These are phyloP conservation scores for Arothron firmamentum DNA, from an alignment of 2,113 vertebrate genomes.

Conservation along the genomic window DNA sequence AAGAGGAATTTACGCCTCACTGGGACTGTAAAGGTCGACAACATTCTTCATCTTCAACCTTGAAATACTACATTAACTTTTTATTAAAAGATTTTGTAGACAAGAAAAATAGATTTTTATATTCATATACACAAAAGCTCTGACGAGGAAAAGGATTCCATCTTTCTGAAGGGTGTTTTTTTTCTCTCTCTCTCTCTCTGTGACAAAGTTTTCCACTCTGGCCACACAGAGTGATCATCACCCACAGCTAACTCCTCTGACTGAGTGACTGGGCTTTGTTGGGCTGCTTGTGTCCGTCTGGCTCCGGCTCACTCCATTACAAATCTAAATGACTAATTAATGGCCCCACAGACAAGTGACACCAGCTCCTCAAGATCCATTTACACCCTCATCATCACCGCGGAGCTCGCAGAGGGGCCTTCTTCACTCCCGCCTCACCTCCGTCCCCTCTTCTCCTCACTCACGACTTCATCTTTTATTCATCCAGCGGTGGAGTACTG, in stretches of 20 bases:
- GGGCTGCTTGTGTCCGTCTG: slow-evolving; percentile 50
- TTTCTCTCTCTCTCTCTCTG: not conserved
- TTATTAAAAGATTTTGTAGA: not conserved
- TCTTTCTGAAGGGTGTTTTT: not conserved
- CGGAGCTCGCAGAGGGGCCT: slow-evolving; percentile 25
- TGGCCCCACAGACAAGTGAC: slow-evolving; percentile 64
- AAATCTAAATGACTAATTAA: slow-evolving; percentile 74
- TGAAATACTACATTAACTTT: slow-evolving; percentile 32
- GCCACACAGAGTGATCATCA: slow-evolving; percentile 36
- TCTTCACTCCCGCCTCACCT: slow-evolving; percentile 38
- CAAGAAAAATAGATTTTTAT: slow-evolving; percentile 1
- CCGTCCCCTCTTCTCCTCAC: slow-evolving; percentile 22
- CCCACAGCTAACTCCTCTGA: slow-evolving; percentile 42
- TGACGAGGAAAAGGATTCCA: not conserved
- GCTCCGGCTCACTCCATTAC: slow-evolving; percentile 64
- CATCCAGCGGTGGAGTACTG: slow-evolving; percentile 50
- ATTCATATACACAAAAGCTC: slow-evolving; percentile 1
- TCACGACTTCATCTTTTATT: slow-evolving; percentile 64
- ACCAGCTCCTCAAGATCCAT: slow-evolving; percentile 62
- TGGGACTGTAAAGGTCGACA: not conserved
- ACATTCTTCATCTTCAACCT: slow-evolving; percentile 15
- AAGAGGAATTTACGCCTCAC: slow-evolving; percentile 6
- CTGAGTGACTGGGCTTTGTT: slow-evolving; percentile 53
- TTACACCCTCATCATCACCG: slow-evolving; percentile 55
- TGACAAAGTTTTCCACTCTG: slow-evolving; percentile 26